Evolutionary conservation across 2,888 invertebrate genomes (phyloP), one percentile per base, ranked within the genome.

Genomic region (Deilephila porcellus): DNA sequence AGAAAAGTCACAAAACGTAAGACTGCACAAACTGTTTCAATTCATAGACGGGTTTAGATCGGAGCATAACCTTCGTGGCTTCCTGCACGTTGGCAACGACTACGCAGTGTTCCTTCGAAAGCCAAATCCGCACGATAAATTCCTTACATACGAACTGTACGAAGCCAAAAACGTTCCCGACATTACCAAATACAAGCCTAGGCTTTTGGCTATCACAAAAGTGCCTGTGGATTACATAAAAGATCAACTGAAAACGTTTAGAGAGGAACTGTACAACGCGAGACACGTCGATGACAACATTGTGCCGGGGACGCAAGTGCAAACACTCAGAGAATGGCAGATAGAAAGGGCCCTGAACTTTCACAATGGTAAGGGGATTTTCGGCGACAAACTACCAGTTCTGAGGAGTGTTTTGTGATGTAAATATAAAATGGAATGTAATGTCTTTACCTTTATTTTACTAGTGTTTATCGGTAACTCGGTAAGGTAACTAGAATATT

Each of bases 271-370:
- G 8, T 88, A 89, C 72, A 86, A 81, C 62, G 86, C 92, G 0
- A 93, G 91, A 75, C 91, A 92, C 78, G 80, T 87, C 0, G 85
- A 92, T 74, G 79, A 85, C 4, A 87, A 88, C 71, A 78, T 86
- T 1, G 83, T 94, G 0, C 94, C 94, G 0, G 94, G 94, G 1
- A 91, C 90, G 2, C 83, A 85, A 76, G 88, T 93, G n/a, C 86
- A 84, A 74, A 92, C 91, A 0, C 72, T 93, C 59, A 86, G 91
- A 63, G 94, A 94, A 79, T 93, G 94, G 94, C 94, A 93, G 78
- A 90, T 94, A 77, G 85, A 88, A 4, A 85, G 81, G 71, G 90
- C 90, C 0, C 77, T 93, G 64, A 79, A 76, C 59, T 77, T 79
- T 5, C 74, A 81, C 1, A 76, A 79, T 4, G 80, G 81, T 19